Conservation (phyloP, 2,888 invertebrate species). For the Aproaerema taeniolella region DNA sequence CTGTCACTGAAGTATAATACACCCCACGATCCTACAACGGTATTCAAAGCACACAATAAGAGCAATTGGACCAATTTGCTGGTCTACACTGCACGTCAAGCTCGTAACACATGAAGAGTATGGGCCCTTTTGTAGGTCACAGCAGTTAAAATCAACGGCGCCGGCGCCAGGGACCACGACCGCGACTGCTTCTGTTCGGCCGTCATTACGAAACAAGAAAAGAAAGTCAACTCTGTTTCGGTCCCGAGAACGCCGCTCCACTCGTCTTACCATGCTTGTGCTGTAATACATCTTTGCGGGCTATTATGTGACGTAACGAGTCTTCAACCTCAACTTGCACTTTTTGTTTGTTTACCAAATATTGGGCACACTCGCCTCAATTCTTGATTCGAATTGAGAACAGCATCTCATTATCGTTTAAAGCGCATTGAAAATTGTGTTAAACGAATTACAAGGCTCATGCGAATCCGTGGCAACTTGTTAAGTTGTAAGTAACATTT, state of each 20-base stretch:
- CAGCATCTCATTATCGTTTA: constrained; percentile 28
- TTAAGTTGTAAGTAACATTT: too few relatives aligned
- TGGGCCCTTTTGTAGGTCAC: too few relatives aligned
- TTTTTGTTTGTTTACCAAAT: constrained; percentile 42
- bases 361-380: constrained; percentile 29
- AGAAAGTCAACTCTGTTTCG: constrained; percentile 59
- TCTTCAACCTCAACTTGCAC: constrained; percentile 41
- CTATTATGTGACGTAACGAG: constrained; percentile 38
- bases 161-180: constrained; percentile 26
- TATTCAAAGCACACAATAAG: too few relatives aligned
- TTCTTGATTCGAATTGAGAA: constrained; percentile 27
- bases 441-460: constrained; percentile 14
- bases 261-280: constrained; percentile 31
- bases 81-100: too few relatives aligned
- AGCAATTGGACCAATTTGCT: too few relatives aligned
- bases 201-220: constrained; percentile 70
- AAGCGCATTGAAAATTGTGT: constrained; percentile 19
- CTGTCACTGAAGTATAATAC: too few relatives aligned
- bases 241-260: constrained; percentile 51
- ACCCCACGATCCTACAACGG: too few relatives aligned
- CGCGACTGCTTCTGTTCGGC: constrained; percentile 44
- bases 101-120: too few relatives aligned
- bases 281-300: constrained; percentile 35
- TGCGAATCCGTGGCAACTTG: too few relatives aligned
- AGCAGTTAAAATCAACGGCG: too few relatives aligned